These are phyloP conservation scores for Barypeithes pellucidus DNA, from an alignment of 2,888 invertebrate genomes.

Conservation along the genomic window DNA sequence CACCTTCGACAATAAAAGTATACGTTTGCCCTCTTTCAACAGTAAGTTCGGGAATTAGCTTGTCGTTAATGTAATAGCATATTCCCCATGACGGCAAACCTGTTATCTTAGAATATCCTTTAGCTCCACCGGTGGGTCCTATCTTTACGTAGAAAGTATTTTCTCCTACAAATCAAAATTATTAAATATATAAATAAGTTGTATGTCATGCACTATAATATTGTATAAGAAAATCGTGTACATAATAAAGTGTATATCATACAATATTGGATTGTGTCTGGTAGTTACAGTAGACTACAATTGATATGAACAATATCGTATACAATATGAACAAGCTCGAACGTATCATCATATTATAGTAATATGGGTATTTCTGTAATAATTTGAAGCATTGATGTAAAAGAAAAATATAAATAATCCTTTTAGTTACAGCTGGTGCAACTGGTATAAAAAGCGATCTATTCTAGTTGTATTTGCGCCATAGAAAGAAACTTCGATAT, in stretches of 20 bases:
- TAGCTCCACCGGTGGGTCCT: slow-evolving; percentile 87
- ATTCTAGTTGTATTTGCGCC: too few species aligned
- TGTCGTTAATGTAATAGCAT: slow-evolving; percentile 94
- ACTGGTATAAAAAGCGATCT: too few species aligned
- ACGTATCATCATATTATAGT: too few species aligned
- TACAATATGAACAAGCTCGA: too few species aligned
- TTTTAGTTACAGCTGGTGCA: too few species aligned
- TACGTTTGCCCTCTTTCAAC: slow-evolving; percentile 91
- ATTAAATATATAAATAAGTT: background rate
- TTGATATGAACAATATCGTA: too few species aligned
- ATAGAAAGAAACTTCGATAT: too few species aligned
- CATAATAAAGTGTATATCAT: background rate
- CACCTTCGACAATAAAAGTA: slow-evolving; percentile 90
- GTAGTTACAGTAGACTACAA: too few species aligned
- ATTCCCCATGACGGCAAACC: slow-evolving; percentile 91
- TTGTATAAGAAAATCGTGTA: background rate
- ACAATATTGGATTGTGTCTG: background rate
- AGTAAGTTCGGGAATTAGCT: slow-evolving; percentile 90
- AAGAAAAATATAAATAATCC: too few species aligned
- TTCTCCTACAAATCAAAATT: slow-evolving; percentile 68
- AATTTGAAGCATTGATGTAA: too few species aligned
- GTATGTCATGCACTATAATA: background rate
- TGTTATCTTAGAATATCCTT: slow-evolving; percentile 87
- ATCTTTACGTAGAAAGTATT: slow-evolving; percentile 82
- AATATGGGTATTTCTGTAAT: too few species aligned